Conservation (phyloP, 2,797 vertebrate species). For the Adrianichthys oophorus region DNA sequence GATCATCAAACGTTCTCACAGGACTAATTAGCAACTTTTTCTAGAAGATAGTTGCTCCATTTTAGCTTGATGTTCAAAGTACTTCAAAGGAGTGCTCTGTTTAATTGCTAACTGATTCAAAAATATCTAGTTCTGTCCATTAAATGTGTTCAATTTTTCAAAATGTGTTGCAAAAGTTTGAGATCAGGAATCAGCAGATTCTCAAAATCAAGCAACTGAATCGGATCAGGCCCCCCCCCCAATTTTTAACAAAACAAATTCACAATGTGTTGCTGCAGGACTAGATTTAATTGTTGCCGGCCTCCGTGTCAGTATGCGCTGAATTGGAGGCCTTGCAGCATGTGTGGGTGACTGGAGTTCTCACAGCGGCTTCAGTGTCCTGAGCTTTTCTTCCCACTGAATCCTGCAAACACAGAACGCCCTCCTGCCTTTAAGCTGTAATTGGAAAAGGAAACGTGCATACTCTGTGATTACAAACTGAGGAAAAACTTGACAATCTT, state of each 20-base stretch:
- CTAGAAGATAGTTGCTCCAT: no score
- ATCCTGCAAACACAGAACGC: conserved; percentile 47
- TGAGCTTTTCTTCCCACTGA: conserved; percentile 44
- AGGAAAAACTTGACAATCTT: conserved; percentile 36
- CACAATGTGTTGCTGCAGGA: background rate
- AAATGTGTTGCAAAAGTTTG: no score
- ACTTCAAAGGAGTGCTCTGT: no score
- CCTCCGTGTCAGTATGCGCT: background rate
- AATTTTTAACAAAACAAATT: background rate
- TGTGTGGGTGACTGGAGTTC: conserved; percentile 61
- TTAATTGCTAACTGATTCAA: no score
- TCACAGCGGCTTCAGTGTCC: conserved; percentile 74
- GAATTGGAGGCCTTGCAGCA: conserved; percentile 31
- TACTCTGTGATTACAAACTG: conserved; percentile 18
- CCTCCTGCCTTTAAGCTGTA: conserved; percentile 39
- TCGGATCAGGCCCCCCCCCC: no score
- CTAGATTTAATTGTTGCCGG: background rate
- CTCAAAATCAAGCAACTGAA: no score
- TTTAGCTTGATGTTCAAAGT: no score
- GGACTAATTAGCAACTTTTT: no score
- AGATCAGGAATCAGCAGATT: no score
- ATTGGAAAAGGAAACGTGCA: conserved; percentile 42
- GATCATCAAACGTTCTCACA: no score
- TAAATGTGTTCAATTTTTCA: no score
- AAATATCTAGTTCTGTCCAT: no score